Conservation (phyloP, 2,113 vertebrate species). For the Poeciliopsis retropinna region DNA sequence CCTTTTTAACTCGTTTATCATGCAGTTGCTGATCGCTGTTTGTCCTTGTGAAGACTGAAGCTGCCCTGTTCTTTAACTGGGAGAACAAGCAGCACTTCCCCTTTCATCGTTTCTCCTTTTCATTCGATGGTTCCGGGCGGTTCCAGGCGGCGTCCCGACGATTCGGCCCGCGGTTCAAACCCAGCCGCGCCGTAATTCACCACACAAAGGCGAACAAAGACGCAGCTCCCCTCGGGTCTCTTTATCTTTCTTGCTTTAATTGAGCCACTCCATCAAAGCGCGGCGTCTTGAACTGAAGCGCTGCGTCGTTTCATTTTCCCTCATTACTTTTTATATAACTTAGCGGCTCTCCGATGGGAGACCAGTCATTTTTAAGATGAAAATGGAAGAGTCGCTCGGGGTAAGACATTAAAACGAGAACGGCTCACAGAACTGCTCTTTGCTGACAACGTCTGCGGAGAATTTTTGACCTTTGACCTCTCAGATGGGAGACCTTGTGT, state of each 20-base stretch:
- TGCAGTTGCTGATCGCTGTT: neutral
- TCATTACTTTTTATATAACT: conserved; percentile 42
- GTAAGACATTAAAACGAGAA: neutral
- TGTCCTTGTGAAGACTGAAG: neutral
- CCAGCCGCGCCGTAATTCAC: conserved; percentile 40
- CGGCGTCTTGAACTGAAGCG: conserved; percentile 31
- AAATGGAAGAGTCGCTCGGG: neutral
- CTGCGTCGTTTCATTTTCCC: conserved; percentile 5
- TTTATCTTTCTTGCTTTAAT: conserved; percentile 53
- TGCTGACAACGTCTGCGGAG: neutral
- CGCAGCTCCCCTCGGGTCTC: conserved; percentile 14
- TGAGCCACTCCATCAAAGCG: conserved; percentile 39
- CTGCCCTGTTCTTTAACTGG: neutral
- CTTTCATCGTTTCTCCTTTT: conserved; percentile 5
- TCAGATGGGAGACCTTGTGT: neutral
- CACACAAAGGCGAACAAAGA: conserved; percentile 23
- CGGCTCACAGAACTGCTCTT: conserved; percentile 4
- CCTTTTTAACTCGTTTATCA: too few species aligned
- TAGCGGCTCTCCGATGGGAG: neutral
- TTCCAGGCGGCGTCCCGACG: neutral
- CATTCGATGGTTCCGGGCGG: neutral
- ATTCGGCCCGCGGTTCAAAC: conserved; percentile 21
- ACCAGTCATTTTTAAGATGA: neutral
- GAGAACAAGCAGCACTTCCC: neutral
- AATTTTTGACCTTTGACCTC: neutral